phyloP scores from a whole-genome alignment of 2,113 vertebrate species.

The Hucho hucho region DNA sequence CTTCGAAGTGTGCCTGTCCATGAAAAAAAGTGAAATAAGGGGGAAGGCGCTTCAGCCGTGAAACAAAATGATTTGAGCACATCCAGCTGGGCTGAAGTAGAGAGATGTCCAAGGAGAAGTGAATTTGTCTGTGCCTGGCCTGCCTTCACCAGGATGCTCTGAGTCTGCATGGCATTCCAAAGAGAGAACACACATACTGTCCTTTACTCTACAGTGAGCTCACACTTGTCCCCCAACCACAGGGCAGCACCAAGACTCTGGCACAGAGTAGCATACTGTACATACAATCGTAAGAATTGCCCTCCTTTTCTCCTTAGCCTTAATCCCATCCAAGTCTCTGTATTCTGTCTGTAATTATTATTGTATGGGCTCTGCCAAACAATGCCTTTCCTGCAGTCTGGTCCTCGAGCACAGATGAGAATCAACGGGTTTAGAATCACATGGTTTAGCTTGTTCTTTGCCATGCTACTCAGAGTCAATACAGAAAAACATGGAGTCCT shows the following conservation, averaged over 20 bases:
- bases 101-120: neutral
- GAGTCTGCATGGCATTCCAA: neutral
- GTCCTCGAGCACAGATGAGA: neutral
- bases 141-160: neutral
- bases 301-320: neutral
- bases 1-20: conserved; percentile 44
- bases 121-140: neutral
- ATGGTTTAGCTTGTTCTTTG: neutral
- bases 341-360: no score
- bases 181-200: neutral
- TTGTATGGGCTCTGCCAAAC: no score
- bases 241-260: neutral
- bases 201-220: neutral
- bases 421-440: neutral
- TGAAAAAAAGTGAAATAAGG: conserved; percentile 71
- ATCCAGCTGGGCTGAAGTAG: conserved; percentile 61
- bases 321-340: no score
- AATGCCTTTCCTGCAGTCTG: no score
- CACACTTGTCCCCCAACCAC: neutral
- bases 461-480: conserved; percentile 7
- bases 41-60: conserved; percentile 58
- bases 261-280: no score
- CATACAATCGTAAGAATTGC: neutral
- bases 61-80: conserved; percentile 59
- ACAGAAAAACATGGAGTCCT: conserved; percentile 3